A percentile compares a stretch with the other conserved stretches of the same genome.
These are phyloP conservation scores for Lutjanus erythropterus DNA, from an alignment of 2,113 vertebrate genomes.

Conservation along the genomic window DNA sequence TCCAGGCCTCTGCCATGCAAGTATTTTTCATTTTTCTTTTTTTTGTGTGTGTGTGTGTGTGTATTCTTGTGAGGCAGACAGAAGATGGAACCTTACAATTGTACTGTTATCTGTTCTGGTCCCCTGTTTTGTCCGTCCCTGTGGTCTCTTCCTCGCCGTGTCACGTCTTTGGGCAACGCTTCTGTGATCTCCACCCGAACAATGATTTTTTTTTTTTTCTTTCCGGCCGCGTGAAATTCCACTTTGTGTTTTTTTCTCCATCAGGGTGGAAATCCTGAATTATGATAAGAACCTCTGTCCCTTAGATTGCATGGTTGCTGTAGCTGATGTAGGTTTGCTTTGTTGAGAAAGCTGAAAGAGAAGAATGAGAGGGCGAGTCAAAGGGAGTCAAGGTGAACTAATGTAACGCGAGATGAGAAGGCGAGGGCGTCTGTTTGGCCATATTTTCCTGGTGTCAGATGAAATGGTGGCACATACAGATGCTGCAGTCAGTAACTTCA, in stretches of 20 bases:
- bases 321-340: constrained; percentile 99
- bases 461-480: too few species aligned
- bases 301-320: constrained; percentile 98
- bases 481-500: too few species aligned
- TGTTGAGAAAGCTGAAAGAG: constrained; percentile 89
- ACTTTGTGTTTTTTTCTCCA: constrained; percentile 39
- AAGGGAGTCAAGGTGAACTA: constrained; percentile 16
- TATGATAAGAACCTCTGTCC: constrained; percentile 45
- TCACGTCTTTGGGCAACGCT: constrained; percentile 55
- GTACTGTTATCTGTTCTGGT: constrained; percentile 57
- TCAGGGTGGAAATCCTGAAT: constrained; percentile 60
- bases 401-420: neutral
- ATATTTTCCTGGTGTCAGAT: constrained; percentile 1
- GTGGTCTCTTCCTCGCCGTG: constrained; percentile 26
- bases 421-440: neutral
- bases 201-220: constrained; percentile 13
- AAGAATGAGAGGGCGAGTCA: constrained; percentile 60
- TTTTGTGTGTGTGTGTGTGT: constrained; percentile 21
- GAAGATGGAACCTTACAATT: constrained; percentile 64
- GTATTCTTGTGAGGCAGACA: constrained; percentile 61
- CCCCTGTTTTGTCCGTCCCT: constrained; percentile 45
- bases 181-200: constrained; percentile 44
- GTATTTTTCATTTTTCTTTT: constrained; percentile 56
- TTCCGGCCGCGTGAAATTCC: constrained; percentile 50
- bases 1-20: constrained; percentile 71